These are phyloP conservation scores for Hirudo medicinalis DNA, from an alignment of 1,140 invertebrate species.

Conservation along the genomic window DNA sequence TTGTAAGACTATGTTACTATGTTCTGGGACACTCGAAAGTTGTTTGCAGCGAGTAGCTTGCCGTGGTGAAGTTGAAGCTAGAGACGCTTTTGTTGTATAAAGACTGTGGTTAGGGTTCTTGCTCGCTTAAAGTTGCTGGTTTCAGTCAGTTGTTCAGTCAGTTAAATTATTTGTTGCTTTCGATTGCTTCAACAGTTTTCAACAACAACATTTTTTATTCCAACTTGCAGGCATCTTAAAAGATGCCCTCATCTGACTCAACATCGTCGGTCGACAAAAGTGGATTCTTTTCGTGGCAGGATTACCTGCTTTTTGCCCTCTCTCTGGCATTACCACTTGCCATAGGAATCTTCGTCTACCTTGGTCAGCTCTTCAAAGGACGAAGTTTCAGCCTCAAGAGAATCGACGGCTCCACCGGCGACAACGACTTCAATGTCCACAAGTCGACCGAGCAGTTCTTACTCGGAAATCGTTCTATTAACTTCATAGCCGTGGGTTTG, in stretches of 20 bases:
- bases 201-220: no score
- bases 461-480: slow-evolving; percentile 7
- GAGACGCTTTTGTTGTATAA: no score
- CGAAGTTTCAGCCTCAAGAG: neutral
- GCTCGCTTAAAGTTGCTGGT: no score
- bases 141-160: no score
- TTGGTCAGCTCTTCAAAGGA: neutral
- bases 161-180: no score
- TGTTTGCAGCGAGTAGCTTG: no score
- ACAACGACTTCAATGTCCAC: neutral
- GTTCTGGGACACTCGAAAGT: no score
- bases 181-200: no score
- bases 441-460: slow-evolving; percentile 13
- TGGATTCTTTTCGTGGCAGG: slow-evolving; percentile 28
- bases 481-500: slow-evolving; percentile 13
- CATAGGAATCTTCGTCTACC: slow-evolving; percentile 27
- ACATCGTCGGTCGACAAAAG: neutral
- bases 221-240: neutral
- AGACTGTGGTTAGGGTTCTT: no score
- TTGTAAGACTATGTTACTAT: no score
- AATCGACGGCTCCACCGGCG: neutral
- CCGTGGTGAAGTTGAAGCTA: no score
- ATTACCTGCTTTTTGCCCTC: slow-evolving; percentile 36
- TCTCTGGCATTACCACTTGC: slow-evolving; percentile 33
- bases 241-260: neutral